These are phyloP conservation scores for Poeciliopsis turneri DNA, from an alignment of 2,797 vertebrate genomes.

Conservation along the genomic window DNA sequence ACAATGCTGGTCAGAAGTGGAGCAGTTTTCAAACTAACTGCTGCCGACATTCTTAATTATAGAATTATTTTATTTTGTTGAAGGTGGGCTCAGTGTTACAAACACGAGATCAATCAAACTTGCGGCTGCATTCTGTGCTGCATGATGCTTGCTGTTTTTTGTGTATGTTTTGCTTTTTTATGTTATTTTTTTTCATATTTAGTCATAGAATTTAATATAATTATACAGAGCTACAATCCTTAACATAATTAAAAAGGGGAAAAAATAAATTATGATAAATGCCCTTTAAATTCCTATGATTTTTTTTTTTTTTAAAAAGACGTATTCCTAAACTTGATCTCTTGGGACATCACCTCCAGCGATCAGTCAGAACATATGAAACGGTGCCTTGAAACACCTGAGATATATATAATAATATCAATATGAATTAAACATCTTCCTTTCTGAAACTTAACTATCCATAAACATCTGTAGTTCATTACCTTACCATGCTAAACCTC, in stretches of 20 bases:
- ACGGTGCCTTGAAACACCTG: constrained; percentile 41
- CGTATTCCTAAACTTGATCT: constrained; percentile 44
- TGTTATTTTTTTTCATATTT: neutral
- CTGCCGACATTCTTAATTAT: neutral
- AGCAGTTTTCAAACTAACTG: neutral
- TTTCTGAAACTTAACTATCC: constrained; percentile 12
- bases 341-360: constrained; percentile 69
- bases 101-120: neutral
- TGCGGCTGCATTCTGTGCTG: neutral
- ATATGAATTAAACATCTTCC: constrained; percentile 1
- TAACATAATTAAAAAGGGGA: neutral
- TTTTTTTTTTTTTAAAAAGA: constrained; percentile 1
- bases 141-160: neutral
- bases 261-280: neutral
- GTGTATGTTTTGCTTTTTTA: neutral
- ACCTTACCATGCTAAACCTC: constrained; percentile 25
- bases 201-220: neutral
- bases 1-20: neutral
- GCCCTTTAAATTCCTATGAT: neutral
- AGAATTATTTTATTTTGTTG: neutral
- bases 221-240: neutral
- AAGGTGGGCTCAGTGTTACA: neutral
- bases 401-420: neutral
- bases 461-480: constrained; percentile 9
- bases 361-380: constrained; percentile 47